phyloP scores from a whole-genome alignment of 2,888 invertebrate species.

The Ashinkailepas kermadecensis region DNA sequence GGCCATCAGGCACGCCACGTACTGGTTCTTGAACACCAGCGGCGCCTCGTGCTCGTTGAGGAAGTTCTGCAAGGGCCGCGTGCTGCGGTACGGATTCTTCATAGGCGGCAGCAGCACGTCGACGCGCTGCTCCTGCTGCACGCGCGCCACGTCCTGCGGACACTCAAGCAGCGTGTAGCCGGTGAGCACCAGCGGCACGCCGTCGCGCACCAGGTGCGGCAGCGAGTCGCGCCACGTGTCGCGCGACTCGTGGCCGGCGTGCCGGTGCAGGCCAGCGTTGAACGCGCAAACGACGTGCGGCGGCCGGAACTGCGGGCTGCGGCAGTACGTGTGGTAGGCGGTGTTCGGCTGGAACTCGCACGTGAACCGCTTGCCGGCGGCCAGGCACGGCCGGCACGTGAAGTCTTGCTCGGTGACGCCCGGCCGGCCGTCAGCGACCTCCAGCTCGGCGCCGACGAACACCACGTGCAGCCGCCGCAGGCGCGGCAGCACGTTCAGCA shows the following conservation, averaged over 20 bases:
- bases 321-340: constrained; percentile 16
- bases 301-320: constrained; percentile 17
- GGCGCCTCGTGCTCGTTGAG: constrained; percentile 24
- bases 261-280: constrained; percentile 31
- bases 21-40: constrained; percentile 29
- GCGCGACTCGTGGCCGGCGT: constrained; percentile 1
- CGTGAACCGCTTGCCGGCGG: not conserved
- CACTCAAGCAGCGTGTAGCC: constrained; percentile 30
- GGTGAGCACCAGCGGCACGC: constrained; percentile 29
- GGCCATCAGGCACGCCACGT: constrained; percentile 26
- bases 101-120: constrained; percentile 3
- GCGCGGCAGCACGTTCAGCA: constrained; percentile 28
- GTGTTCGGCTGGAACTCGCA: constrained; percentile 3
- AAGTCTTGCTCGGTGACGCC: constrained; percentile 2
- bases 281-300: constrained; percentile 29
- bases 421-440: not conserved
- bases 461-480: constrained; percentile 26
- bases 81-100: constrained; percentile 30
- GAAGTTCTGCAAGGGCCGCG: constrained; percentile 28
- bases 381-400: not conserved
- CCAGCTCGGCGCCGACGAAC: constrained; percentile 30
- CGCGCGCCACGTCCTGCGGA: constrained; percentile 24
- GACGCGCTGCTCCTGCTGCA: constrained; percentile 23
- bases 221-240: constrained; percentile 27
- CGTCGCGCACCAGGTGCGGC: constrained; percentile 13